These are phyloP conservation scores for Monomorium pharaonis DNA, from an alignment of 1,140 invertebrate species.

Conservation along the genomic window DNA sequence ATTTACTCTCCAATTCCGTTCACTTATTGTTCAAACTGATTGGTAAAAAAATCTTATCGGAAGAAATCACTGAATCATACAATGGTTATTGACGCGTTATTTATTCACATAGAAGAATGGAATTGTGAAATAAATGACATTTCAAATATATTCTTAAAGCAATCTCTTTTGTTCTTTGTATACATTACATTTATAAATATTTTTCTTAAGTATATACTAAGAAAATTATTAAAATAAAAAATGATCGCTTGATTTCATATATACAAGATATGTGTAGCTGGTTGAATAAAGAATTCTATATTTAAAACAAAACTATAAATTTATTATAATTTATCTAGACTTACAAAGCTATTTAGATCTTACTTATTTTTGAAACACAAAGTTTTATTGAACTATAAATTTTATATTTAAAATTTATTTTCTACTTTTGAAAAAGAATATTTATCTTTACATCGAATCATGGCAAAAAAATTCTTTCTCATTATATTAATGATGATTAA, in stretches of 20 bases:
- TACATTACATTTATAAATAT: neutral
- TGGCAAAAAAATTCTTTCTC: neutral
- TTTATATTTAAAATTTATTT: too few species aligned
- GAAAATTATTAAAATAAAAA: too few species aligned
- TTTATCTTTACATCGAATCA: neutral
- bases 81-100: neutral
- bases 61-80: constrained; percentile 24
- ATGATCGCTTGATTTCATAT: too few species aligned
- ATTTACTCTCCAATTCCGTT: neutral
- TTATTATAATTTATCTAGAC: too few species aligned
- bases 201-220: neutral
- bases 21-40: neutral
- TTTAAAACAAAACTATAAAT: too few species aligned
- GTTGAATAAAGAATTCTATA: too few species aligned
- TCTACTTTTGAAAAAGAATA: too few species aligned
- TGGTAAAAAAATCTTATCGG: neutral
- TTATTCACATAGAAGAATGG: neutral
- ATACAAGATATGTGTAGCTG: too few species aligned
- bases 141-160: neutral
- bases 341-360: too few species aligned
- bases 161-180: constrained; percentile 13
- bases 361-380: too few species aligned
- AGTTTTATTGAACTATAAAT: too few species aligned
- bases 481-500: constrained; percentile 4
- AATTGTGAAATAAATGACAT: constrained; percentile 1